Evolutionary conservation across 1,140 invertebrate genomes (phyloP), one percentile per base, ranked within the genome.

Genomic region (Sarcophaga bullata): DNA sequence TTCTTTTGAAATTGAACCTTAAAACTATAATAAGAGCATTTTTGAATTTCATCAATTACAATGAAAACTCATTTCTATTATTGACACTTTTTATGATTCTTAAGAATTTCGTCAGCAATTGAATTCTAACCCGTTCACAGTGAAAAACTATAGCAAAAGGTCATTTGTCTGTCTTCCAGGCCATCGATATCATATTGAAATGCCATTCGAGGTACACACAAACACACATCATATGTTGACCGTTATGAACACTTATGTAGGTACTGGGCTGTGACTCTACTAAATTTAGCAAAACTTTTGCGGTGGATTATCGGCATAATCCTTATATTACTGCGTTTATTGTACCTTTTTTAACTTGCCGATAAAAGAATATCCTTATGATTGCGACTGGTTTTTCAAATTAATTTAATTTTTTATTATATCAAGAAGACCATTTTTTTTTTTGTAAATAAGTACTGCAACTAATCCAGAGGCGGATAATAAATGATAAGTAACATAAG

Each of bases 81-180:
- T 68, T 68, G n/a, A 68, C 62, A 68, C 1, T 19, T 68, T 68
- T 68, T 68, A 68, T 68, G 62, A 68, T 68, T 68, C 19, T 68
- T 68, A 19, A 19, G 62, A 25, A 68, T 6, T 68, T 68, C 62
- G 4, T 68, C 10, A 8, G 10, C 17, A 19, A 6, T n/a, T 17
- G 15, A n/a, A 62, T 7, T 7, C n/a, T 25, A 19, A 68, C 54
- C 17, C 1, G 19, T 68, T 68, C 19, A 19, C n/a, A 68, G n/a
- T n/a, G n/a, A 58, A 58, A 68, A 68, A 68, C 62, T 68, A 19
- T 68, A 68, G 19, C 17, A 19, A 7, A 68, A 68, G 19, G 62
- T 68, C 62, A 68, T 68, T 58, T 58, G 54, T 58, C 10, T 58
- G 54, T 58, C 10, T 8, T n/a, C n/a, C 15, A n/a, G 11, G 54